phyloP scores from a whole-genome alignment of 2,113 vertebrate species.

The Platysternon megacephalum region DNA sequence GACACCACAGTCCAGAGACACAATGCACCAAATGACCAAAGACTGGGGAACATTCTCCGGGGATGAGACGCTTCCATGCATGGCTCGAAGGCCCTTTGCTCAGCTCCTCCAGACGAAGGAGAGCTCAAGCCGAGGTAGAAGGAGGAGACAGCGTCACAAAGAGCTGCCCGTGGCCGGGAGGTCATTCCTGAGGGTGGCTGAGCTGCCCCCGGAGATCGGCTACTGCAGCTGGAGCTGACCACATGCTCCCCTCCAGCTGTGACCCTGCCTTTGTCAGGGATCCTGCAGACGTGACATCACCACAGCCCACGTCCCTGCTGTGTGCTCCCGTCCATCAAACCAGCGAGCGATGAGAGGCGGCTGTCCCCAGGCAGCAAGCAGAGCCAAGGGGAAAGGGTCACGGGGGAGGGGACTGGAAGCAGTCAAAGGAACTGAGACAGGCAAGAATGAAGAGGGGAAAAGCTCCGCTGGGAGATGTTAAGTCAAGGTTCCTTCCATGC shows the following conservation, averaged over 20 bases:
- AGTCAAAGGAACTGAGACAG: background rate
- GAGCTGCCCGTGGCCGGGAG: fast-evolving
- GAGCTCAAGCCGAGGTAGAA: background rate
- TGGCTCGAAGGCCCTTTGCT: background rate
- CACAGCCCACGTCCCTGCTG: slow-evolving; percentile 10
- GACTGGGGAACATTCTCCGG: background rate
- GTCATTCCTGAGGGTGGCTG: fast-evolving
- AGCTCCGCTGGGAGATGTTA: background rate
- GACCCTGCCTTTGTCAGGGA: background rate
- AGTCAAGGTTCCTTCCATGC: background rate
- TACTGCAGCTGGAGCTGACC: slow-evolving; percentile 67
- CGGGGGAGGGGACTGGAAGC: background rate
- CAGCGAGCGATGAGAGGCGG: fast-evolving
- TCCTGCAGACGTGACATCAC: slow-evolving; percentile 65
- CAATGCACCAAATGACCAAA: background rate
- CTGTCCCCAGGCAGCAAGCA: background rate
- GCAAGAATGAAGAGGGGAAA: fast-evolving
- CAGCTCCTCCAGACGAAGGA: background rate
- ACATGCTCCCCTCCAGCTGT: fast-evolving
- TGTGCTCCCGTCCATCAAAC: slow-evolving; percentile 35
- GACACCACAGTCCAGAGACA: background rate
- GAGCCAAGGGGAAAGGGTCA: background rate
- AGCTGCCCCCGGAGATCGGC: background rate
- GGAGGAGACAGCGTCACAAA: fast-evolving
- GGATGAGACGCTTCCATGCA: background rate